phyloP scores from a whole-genome alignment of 2,797 vertebrate species.

The Peromyscus attwateri region DNA sequence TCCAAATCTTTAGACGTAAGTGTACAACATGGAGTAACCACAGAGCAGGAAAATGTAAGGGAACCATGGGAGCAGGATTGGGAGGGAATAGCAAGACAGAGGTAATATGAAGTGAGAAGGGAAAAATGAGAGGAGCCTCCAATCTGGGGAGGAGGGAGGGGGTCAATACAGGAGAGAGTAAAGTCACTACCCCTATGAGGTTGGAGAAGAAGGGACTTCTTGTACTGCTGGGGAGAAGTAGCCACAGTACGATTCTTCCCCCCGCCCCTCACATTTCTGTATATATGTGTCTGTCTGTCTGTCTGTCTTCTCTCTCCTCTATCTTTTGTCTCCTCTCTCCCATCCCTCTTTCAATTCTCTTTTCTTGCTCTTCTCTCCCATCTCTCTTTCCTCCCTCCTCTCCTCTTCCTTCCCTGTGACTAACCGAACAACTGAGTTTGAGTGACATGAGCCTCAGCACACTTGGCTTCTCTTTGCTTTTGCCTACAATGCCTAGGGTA shows the following conservation, averaged over 20 bases:
- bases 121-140: background rate
- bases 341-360: background rate
- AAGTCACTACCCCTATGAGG: background rate
- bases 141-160: background rate
- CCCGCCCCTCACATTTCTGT: background rate
- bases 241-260: background rate
- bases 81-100: background rate
- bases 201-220: background rate
- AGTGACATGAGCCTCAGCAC: background rate
- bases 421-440: background rate
- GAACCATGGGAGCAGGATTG: background rate
- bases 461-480: background rate
- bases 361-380: background rate
- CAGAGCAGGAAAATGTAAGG: background rate
- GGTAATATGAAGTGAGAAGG: background rate
- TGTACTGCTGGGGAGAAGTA: background rate
- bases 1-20: background rate
- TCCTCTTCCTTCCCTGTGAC: background rate
- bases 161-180: background rate
- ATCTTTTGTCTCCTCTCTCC: background rate
- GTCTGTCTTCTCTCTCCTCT: background rate
- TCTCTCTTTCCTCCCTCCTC: background rate
- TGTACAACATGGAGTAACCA: background rate
- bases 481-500: accelerated
- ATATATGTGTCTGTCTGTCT: background rate